Percentiles rank a stretch among this genome's conserved stretches.
Evolutionary conservation across 2,113 vertebrate genomes (phyloP).

Genomic region (Clupea harengus): DNA sequence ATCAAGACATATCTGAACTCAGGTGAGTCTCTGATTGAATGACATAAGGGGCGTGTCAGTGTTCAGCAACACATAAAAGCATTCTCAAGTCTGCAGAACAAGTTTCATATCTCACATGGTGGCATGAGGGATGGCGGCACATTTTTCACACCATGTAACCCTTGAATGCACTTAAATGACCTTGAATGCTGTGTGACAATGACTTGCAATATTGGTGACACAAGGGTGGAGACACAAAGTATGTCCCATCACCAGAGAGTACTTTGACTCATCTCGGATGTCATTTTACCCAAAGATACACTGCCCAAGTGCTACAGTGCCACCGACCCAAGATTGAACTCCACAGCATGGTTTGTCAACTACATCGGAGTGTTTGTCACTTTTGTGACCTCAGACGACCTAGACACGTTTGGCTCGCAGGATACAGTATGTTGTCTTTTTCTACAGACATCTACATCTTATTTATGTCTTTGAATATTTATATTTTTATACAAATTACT

Average conservation of each 20-base stretch:
- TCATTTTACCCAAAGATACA: constrained; percentile 8
- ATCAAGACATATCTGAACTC: constrained; percentile 43
- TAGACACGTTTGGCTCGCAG: constrained; percentile 36
- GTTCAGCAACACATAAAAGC: too few species aligned
- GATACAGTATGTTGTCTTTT: constrained; percentile 3
- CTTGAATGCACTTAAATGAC: too few species aligned
- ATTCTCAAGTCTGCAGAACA: too few species aligned
- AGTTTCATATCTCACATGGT: too few species aligned
- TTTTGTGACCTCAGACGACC: constrained; percentile 38
- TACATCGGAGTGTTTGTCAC: constrained; percentile 39
- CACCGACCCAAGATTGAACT: constrained; percentile 34
- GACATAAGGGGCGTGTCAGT: too few species aligned
- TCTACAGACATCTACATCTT: background rate
- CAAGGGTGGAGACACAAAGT: background rate
- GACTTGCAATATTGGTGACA: background rate
- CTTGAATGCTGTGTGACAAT: background rate
- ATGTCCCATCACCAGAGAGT: too few species aligned
- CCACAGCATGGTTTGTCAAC: constrained; percentile 45
- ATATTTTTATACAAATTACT: background rate
- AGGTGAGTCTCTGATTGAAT: constrained; percentile 23
- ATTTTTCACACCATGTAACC: background rate
- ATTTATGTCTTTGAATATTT: background rate
- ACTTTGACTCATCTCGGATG: too few species aligned
- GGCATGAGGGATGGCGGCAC: background rate
- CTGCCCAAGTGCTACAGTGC: constrained; percentile 41